These are phyloP conservation scores for Rhinopomastus cyanomelas DNA, from an alignment of 2,113 vertebrate genomes.

Conservation along the genomic window DNA sequence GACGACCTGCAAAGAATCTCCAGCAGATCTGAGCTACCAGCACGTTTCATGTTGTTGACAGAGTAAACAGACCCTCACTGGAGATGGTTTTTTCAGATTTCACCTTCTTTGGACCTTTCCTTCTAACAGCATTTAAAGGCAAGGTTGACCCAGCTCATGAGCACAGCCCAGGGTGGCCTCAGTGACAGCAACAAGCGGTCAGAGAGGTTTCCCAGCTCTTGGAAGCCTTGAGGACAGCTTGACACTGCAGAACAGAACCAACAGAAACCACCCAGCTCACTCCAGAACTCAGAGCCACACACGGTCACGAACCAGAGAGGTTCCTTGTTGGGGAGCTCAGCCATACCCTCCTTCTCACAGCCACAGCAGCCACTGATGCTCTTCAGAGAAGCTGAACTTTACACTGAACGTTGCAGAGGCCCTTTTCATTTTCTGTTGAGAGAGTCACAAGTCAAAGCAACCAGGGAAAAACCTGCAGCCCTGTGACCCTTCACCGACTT, in stretches of 20 bases:
- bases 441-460: background rate
- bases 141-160: background rate
- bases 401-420: constrained; percentile 41
- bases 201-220: background rate
- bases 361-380: constrained; percentile 7
- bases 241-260: background rate
- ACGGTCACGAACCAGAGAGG: background rate
- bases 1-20: background rate
- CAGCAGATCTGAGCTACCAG: background rate
- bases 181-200: background rate
- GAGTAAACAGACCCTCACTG: background rate
- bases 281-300: background rate
- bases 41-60: no score
- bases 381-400: constrained; percentile 44
- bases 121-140: background rate
- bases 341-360: constrained; percentile 33
- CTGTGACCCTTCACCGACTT: background rate
- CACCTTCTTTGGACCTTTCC: background rate
- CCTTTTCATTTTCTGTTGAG: constrained; percentile 27
- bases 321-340: background rate
- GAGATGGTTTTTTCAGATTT: background rate
- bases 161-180: background rate
- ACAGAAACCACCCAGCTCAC: background rate
- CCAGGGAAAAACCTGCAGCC: background rate
- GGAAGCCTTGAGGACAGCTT: background rate